phyloP scores from a whole-genome alignment of 2,888 invertebrate species.

The Cheilosia vulpina region DNA sequence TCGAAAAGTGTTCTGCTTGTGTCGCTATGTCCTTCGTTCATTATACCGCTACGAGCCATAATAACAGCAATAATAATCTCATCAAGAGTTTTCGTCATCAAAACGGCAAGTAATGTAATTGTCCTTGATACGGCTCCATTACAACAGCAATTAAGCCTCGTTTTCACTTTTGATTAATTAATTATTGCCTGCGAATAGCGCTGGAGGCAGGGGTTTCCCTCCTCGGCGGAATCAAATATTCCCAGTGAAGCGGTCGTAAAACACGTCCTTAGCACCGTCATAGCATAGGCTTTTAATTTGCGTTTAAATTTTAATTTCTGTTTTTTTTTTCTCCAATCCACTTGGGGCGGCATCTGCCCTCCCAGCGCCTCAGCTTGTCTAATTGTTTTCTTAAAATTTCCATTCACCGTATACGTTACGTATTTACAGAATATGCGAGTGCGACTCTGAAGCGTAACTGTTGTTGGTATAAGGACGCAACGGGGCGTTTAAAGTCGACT shows the following conservation, averaged over 20 bases:
- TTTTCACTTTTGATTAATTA: constrained; percentile 64
- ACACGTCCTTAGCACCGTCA: constrained; percentile 24
- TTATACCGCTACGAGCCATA: constrained; percentile 53
- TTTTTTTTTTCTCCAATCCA: constrained; percentile 1
- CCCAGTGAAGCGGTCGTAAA: constrained; percentile 15
- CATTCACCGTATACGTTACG: neutral
- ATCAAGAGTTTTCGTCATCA: constrained; percentile 59
- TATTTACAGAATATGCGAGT: neutral
- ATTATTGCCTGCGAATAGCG: constrained; percentile 53
- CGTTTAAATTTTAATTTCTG: constrained; percentile 33
- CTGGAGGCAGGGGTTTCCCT: neutral
- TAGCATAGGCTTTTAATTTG: constrained; percentile 59
- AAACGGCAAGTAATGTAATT: constrained; percentile 59
- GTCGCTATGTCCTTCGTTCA: constrained; percentile 27
- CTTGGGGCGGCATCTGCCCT: constrained; percentile 1
- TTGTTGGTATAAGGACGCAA: constrained; percentile 3
- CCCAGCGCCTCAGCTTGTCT: constrained; percentile 34
- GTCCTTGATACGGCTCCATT: constrained; percentile 58
- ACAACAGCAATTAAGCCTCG: constrained; percentile 61
- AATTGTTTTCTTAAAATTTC: constrained; percentile 41
- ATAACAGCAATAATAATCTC: constrained; percentile 64
- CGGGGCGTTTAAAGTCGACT: constrained; percentile 28
- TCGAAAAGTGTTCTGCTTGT: constrained; percentile 26
- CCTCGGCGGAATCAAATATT: constrained; percentile 3
- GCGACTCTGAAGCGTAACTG: neutral